These are phyloP conservation scores for Sebastes hubbsi DNA, from an alignment of 2,797 vertebrate species.

Conservation along the genomic window DNA sequence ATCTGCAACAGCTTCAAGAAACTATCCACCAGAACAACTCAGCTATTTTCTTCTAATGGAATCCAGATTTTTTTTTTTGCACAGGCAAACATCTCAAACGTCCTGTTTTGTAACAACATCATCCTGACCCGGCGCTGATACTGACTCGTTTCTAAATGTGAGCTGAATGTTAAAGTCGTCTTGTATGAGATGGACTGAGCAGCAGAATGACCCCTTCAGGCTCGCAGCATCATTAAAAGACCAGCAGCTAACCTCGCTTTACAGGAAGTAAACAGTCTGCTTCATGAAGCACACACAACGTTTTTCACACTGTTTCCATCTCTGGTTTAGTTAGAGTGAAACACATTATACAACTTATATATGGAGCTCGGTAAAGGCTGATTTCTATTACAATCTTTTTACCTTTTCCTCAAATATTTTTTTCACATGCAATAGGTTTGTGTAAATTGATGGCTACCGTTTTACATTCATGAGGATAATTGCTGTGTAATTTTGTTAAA, in stretches of 20 bases:
- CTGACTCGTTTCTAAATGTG: slow-evolving; percentile 23
- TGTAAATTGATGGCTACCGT: slow-evolving; percentile 21
- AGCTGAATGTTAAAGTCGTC: slow-evolving; percentile 33
- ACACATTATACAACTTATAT: neutral
- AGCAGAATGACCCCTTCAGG: slow-evolving; percentile 38
- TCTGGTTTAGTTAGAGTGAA: slow-evolving; percentile 1
- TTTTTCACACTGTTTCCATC: neutral
- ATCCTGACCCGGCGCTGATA: slow-evolving; percentile 3
- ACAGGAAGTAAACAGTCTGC: slow-evolving; percentile 46
- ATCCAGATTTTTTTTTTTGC: slow-evolving; percentile 42
- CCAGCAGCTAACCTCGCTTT: slow-evolving; percentile 18
- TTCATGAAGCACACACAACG: neutral
- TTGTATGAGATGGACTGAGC: slow-evolving; percentile 17
- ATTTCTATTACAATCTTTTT: neutral
- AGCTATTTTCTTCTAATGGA: slow-evolving; percentile 49
- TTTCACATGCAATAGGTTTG: neutral
- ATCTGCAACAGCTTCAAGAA: slow-evolving; percentile 34
- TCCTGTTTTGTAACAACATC: slow-evolving; percentile 56
- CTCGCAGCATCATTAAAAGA: slow-evolving; percentile 51
- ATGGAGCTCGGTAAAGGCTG: neutral
- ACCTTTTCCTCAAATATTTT: neutral
- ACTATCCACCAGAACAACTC: slow-evolving; percentile 49
- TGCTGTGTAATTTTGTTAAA: slow-evolving; percentile 59
- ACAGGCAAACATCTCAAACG: slow-evolving; percentile 32
- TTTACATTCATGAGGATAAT: slow-evolving; percentile 58